Base-by-base conservation (phyloP, 2,888 invertebrate species). In the Mantis religiosa region DNA sequence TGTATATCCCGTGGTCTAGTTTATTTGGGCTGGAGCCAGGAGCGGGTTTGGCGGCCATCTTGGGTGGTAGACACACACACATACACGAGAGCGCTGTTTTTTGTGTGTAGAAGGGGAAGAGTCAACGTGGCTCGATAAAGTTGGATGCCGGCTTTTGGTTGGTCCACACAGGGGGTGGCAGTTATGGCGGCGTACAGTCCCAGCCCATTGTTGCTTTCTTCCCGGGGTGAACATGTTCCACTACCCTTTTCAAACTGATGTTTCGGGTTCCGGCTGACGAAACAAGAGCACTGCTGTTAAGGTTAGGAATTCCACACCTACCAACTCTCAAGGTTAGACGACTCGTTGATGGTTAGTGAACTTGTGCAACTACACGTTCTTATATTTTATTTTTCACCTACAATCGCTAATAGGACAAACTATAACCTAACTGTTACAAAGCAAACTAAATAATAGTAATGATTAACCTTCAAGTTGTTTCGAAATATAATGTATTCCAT, bases 101-200 rank as follows among this genome's bases (percentile, higher is more conserved):
- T 71, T 71, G 54, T 71, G 54, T 71, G 54, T 71, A 71, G 54
- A 71, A 71, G 54, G 54, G 54, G 54, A 30, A 82, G 81, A 82
- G 30, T 27, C 82, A 41, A 82, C 87, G 34, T 82, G 87, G 87
- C 30, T 87, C 87, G 82, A 87, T 87, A 87, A 87, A 30, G 82
- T 82, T 30, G 82, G 82, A 82, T 87, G 82, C 87, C 20, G 7
- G 27, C 87, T 82, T 20, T 34, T 82, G 87, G 82, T 87, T 87
- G 87, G 87, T 87, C 30, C 82, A 20, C n/a, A 25, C n/a, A 30
- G n/a, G 9, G 82, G 82, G n/a, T 14, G 20, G 87, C n/a, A 34
- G 87, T 25, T 82, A 41, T 14, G 34, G 82, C 27, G 87, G 25
- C 3, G 87, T 87, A 87, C 82, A 82, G 82, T 87, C 87, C 9